Conservation (phyloP, 2,113 vertebrate species). For the Gallinago jamesoni region DNA sequence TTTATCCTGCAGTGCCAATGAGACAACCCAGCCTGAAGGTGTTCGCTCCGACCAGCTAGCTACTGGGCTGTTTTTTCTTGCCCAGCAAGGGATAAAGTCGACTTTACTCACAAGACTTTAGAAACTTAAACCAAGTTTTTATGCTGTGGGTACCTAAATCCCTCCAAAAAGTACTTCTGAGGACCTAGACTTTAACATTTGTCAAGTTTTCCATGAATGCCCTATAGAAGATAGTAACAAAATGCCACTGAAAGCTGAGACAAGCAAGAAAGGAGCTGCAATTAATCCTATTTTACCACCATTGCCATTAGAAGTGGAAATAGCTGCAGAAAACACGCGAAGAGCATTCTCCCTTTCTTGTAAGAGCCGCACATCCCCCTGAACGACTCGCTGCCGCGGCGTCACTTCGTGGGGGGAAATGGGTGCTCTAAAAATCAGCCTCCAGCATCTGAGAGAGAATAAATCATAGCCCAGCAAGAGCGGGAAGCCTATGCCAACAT, state of each 20-base stretch:
- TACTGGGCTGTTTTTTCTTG: neutral
- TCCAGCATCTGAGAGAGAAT: neutral
- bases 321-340: neutral
- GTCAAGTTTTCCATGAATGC: neutral
- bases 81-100: neutral
- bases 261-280: neutral
- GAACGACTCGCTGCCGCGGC: fast-evolving
- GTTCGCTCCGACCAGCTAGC: neutral
- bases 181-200: neutral
- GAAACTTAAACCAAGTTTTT: neutral
- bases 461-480: neutral
- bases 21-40: neutral
- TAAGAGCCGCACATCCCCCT: neutral
- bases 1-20: neutral
- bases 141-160: neutral
- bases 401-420: neutral
- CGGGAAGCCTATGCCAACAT: neutral
- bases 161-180: neutral
- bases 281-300: neutral
- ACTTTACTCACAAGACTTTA: neutral
- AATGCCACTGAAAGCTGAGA: neutral
- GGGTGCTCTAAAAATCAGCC: constrained; percentile 31
- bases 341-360: neutral
- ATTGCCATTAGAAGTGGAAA: neutral
- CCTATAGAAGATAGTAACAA: neutral